These are phyloP conservation scores for Xylophagus ater DNA, from an alignment of 2,888 invertebrate species.

Conservation along the genomic window DNA sequence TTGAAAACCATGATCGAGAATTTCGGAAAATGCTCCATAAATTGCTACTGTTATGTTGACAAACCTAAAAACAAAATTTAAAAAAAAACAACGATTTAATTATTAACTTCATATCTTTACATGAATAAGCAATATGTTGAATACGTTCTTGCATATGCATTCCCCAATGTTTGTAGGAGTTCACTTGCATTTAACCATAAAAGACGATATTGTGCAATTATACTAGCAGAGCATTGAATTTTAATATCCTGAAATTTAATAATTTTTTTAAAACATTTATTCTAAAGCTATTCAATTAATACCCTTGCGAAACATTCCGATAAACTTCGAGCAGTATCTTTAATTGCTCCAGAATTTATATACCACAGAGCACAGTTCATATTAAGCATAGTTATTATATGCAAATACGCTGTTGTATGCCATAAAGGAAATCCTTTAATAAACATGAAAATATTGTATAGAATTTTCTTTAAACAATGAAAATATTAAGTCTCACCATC, in stretches of 20 bases:
- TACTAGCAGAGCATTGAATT: slow-evolving; percentile 43
- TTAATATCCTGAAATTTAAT: slow-evolving; percentile 43
- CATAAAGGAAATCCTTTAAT: slow-evolving; percentile 46
- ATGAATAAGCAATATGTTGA: slow-evolving; percentile 56
- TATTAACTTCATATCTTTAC: too few species aligned
- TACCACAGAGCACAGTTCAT: slow-evolving; percentile 64
- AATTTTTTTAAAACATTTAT: background rate
- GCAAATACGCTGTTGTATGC: slow-evolving; percentile 47
- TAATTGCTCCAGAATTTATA: slow-evolving; percentile 55
- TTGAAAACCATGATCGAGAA: slow-evolving; percentile 52
- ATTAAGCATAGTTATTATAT: slow-evolving; percentile 59
- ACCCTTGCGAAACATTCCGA: slow-evolving; percentile 24
- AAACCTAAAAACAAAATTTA: slow-evolving; percentile 37
- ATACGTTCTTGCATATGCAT: slow-evolving; percentile 56
- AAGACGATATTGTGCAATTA: slow-evolving; percentile 50
- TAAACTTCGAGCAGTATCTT: slow-evolving; percentile 48
- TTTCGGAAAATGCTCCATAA: slow-evolving; percentile 55
- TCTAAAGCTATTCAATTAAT: background rate
- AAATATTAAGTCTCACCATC: slow-evolving; percentile 39
- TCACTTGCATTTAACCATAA: slow-evolving; percentile 56
- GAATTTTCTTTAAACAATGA: too few species aligned
- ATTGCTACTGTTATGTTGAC: slow-evolving; percentile 56
- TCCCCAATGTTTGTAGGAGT: slow-evolving; percentile 50
- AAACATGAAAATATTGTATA: too few species aligned
- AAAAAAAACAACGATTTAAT: background rate